A percentile compares a stretch with the other conserved stretches of the same genome.
These are phyloP conservation scores for Leiothrix lutea DNA, from an alignment of 2,113 vertebrate species.

Conservation along the genomic window DNA sequence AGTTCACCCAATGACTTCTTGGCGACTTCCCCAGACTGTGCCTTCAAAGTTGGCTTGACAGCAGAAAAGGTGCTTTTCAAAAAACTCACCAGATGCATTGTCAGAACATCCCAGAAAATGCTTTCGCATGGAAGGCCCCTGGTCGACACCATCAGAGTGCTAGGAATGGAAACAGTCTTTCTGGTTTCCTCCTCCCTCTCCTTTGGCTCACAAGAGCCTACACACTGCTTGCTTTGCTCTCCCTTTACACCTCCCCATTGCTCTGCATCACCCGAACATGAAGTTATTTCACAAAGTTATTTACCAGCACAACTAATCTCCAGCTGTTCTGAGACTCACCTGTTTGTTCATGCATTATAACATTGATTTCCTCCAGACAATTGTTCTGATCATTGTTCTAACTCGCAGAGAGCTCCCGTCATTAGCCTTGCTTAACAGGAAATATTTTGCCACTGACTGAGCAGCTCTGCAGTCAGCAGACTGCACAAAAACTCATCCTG, in stretches of 20 bases:
- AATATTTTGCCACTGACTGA: conserved; percentile 43
- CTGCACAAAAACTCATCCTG: background rate
- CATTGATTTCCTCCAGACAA: conserved; percentile 62
- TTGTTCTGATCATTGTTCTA: conserved; percentile 58
- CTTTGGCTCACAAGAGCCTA: background rate
- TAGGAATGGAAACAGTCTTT: background rate
- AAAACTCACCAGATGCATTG: background rate
- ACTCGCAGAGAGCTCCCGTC: conserved; percentile 17
- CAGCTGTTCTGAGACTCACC: conserved; percentile 48
- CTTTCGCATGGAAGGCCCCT: background rate
- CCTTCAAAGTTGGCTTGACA: conserved; percentile 24
- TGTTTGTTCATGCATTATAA: conserved; percentile 62
- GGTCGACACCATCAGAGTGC: background rate
- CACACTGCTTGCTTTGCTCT: background rate
- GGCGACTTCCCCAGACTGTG: conserved; percentile 40
- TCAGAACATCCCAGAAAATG: background rate
- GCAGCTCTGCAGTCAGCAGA: conserved; percentile 22
- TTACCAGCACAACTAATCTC: conserved; percentile 33
- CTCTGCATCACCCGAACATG: background rate
- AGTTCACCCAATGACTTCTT: conserved; percentile 46
- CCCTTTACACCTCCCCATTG: background rate
- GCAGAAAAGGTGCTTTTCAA: conserved; percentile 10
- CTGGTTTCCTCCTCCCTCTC: background rate
- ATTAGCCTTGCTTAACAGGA: conserved; percentile 52
- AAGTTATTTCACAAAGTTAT: conserved; percentile 37